These are phyloP conservation scores for Pollachius pollachius DNA, from an alignment of 2,113 vertebrate genomes.

Conservation along the genomic window DNA sequence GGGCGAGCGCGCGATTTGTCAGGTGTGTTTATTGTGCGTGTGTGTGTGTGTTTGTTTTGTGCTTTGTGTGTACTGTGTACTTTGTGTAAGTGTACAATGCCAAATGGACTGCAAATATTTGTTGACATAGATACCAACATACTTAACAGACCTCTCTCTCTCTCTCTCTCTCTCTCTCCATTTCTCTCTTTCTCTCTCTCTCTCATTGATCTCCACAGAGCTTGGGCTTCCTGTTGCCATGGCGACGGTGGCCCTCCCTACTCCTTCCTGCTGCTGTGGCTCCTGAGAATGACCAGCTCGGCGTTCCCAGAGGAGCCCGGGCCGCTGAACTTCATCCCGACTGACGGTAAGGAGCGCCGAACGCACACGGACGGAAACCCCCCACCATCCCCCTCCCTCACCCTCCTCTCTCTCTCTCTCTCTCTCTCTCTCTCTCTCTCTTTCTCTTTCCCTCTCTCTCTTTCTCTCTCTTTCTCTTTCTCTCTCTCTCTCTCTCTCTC, in stretches of 20 bases:
- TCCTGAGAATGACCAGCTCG: constrained; percentile 58
- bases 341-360: constrained; percentile 66
- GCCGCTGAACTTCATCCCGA: constrained; percentile 73
- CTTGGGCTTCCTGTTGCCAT: constrained; percentile 53
- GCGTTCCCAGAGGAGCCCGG: constrained; percentile 75
- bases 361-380: not conserved
- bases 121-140: not conserved
- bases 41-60: not conserved
- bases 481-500: no score
- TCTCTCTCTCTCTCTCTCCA: constrained; percentile 1
- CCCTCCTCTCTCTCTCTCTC: constrained; percentile 16
- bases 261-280: constrained; percentile 63
- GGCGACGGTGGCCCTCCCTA: constrained; percentile 53
- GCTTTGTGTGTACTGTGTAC: no score
- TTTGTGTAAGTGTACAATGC: not conserved
- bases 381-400: not conserved
- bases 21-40: constrained; percentile 11
- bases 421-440: constrained; percentile 12
- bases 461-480: no score
- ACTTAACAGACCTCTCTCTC: not conserved
- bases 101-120: not conserved
- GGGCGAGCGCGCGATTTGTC: constrained; percentile 12
- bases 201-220: constrained; percentile 44
- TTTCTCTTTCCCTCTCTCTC: not conserved
- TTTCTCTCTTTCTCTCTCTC: constrained; percentile 19